phyloP scores from a whole-genome alignment of 1,140 invertebrate genomes.

The Drosophila sechellia region DNA sequence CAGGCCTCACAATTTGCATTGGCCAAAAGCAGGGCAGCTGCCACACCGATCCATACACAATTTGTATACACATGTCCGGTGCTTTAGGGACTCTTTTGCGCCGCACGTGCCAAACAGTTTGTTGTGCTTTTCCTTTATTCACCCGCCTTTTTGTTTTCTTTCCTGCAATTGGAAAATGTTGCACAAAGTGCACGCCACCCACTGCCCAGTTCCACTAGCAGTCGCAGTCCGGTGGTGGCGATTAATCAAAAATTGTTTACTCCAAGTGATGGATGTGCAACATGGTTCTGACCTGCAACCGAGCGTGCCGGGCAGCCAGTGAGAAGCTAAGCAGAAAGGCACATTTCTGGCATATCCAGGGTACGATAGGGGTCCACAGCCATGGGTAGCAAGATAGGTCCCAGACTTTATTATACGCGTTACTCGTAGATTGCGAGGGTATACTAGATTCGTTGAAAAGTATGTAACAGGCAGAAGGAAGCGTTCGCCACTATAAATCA shows the following conservation, averaged over 20 bases:
- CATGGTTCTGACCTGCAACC: slow-evolving; percentile 75
- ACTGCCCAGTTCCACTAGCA: slow-evolving; percentile 23
- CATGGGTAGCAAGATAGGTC: neutral
- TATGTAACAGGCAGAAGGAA: too few relatives aligned
- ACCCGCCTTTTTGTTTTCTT: slow-evolving; percentile 26
- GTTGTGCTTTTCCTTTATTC: slow-evolving; percentile 15
- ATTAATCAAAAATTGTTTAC: slow-evolving; percentile 83
- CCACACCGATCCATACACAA: slow-evolving; percentile 60
- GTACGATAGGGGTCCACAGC: slow-evolving; percentile 9
- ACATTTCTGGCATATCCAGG: slow-evolving; percentile 50
- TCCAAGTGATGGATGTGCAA: slow-evolving; percentile 82
- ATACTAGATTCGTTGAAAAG: neutral
- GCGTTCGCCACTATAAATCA: too few relatives aligned
- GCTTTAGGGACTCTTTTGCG: slow-evolving; percentile 40
- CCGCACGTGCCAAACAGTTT: slow-evolving; percentile 65
- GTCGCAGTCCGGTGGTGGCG: slow-evolving; percentile 51
- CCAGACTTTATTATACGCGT: too few relatives aligned
- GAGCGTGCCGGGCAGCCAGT: slow-evolving; percentile 47
- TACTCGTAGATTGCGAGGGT: too few relatives aligned
- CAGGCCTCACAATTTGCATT: slow-evolving; percentile 72
- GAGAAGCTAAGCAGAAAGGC: slow-evolving; percentile 54
- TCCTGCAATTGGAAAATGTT: slow-evolving; percentile 76
- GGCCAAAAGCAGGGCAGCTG: slow-evolving; percentile 48
- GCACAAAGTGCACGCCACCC: slow-evolving; percentile 58
- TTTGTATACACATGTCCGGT: slow-evolving; percentile 65